Evolutionary conservation across 2,797 vertebrate genomes (phyloP).

Genomic region (Lepilemur ruficaudatus): DNA sequence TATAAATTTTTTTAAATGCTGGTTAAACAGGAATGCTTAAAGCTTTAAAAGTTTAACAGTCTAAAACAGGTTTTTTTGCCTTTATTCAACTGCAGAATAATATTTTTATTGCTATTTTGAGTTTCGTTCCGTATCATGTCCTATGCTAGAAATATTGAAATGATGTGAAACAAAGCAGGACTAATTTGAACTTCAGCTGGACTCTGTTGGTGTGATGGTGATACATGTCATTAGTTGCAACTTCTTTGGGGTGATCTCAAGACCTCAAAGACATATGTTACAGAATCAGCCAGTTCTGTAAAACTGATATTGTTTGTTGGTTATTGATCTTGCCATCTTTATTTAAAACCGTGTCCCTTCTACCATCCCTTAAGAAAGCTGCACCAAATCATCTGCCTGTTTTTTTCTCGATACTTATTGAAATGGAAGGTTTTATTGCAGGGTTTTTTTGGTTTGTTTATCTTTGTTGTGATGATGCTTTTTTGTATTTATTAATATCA

Average conservation of each 20-base stretch:
- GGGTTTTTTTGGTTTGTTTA: conserved; percentile 77
- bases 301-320: conserved; percentile 81
- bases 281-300: conserved; percentile 83
- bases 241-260: conserved; percentile 79
- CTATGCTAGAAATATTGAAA: conserved; percentile 81
- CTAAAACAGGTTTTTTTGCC: conserved; percentile 78
- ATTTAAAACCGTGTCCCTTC: conserved; percentile 80
- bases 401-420: conserved; percentile 81
- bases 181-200: conserved; percentile 81
- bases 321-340: conserved; percentile 80
- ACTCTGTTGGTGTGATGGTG: conserved; percentile 77
- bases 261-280: conserved; percentile 79
- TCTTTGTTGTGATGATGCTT: conserved; percentile 88
- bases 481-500: conserved; percentile 87
- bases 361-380: conserved; percentile 81
- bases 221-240: conserved; percentile 80
- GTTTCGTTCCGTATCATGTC: conserved; percentile 83
- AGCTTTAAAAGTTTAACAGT: conserved; percentile 84
- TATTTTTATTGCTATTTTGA: conserved; percentile 80
- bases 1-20: conserved; percentile 82
- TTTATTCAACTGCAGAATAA: conserved; percentile 83
- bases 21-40: conserved; percentile 86
- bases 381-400: conserved; percentile 85
- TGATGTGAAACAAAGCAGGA: conserved; percentile 82
- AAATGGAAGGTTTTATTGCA: conserved; percentile 82